Evolutionary conservation across 2,888 invertebrate genomes (phyloP).

Genomic region (Xestia sexstrigata): DNA sequence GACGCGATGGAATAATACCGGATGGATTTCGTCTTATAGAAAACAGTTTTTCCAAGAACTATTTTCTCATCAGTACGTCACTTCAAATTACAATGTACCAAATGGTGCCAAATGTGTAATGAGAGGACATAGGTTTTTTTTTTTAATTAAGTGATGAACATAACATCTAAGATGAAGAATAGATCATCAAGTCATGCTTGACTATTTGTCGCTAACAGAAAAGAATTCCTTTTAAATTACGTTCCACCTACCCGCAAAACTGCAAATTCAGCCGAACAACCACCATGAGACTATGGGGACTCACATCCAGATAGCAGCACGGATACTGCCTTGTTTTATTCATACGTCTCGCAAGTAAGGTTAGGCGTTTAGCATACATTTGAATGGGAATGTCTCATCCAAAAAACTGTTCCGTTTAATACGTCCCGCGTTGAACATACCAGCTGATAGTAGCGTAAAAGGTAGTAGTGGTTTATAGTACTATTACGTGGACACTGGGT

Average conservation of each 20-base stretch:
- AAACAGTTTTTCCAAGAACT: no score
- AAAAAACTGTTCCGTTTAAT: slow-evolving; percentile 61
- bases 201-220: neutral
- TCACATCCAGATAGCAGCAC: slow-evolving; percentile 51
- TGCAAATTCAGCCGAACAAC: slow-evolving; percentile 42
- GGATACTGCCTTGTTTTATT: slow-evolving; percentile 65
- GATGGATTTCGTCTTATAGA: neutral
- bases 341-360: slow-evolving; percentile 63
- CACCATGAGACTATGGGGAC: slow-evolving; percentile 38
- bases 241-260: slow-evolving; percentile 18
- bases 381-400: slow-evolving; percentile 68
- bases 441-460: slow-evolving; percentile 48
- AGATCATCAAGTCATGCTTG: neutral
- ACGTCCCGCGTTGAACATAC: slow-evolving; percentile 50
- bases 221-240: neutral
- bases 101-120: no score
- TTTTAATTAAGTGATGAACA: neutral
- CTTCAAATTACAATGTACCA: neutral
- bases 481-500: neutral
- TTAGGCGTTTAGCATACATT: slow-evolving; percentile 69
- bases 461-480: slow-evolving; percentile 4
- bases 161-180: neutral
- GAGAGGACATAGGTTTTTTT: neutral
- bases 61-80: neutral
- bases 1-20: no score